A percentile compares a stretch with the other conserved stretches of the same genome.
These are phyloP conservation scores for Myripristis jacobus DNA, from an alignment of 2,797 vertebrate species.

Conservation along the genomic window DNA sequence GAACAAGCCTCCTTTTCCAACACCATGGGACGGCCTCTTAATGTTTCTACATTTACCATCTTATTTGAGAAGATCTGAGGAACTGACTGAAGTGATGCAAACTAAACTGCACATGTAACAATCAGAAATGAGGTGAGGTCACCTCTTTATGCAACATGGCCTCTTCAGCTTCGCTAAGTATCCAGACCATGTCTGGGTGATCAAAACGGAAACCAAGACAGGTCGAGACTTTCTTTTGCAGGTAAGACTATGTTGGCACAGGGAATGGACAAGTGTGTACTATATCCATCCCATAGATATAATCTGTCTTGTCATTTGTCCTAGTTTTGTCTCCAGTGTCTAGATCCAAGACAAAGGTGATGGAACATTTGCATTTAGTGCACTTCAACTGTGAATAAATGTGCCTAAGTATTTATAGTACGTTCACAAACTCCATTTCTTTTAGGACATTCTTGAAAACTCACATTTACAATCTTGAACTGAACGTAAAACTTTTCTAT, in stretches of 20 bases:
- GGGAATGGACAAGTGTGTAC: neutral
- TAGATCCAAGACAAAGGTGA: neutral
- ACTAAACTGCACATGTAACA: neutral
- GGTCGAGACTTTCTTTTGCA: neutral
- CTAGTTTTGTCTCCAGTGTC: neutral
- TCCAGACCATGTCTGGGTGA: neutral
- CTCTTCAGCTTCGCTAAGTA: neutral
- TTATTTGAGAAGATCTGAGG: too few relatives aligned
- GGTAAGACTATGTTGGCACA: neutral
- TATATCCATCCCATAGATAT: neutral
- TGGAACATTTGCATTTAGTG: neutral
- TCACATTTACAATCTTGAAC: too few relatives aligned
- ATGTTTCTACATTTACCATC: too few relatives aligned
- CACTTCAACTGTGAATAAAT: neutral
- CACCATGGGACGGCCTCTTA: too few relatives aligned
- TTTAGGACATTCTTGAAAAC: too few relatives aligned
- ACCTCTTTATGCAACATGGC: neutral
- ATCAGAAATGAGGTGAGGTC: constrained; percentile 31
- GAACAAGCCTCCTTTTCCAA: too few relatives aligned
- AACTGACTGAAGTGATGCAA: neutral
- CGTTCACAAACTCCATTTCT: too few relatives aligned
- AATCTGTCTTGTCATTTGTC: neutral
- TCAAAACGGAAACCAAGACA: neutral
- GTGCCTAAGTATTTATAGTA: neutral
- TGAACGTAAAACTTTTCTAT: too few relatives aligned